Conservation (phyloP, 2,888 invertebrate genomes). For the Trissoscelio sp. region DNA sequence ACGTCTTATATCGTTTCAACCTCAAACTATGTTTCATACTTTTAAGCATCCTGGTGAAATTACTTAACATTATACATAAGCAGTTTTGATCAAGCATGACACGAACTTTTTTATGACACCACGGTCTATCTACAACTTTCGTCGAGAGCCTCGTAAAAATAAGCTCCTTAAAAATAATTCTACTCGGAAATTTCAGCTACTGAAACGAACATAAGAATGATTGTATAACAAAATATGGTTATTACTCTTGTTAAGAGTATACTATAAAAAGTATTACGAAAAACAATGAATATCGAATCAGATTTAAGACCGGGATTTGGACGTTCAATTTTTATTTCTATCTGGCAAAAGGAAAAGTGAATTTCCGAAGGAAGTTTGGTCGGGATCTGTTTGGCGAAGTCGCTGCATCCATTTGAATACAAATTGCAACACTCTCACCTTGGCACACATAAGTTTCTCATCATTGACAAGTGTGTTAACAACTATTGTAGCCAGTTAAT, state of each 20-base stretch:
- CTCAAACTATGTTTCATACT: slow-evolving; percentile 6
- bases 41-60: slow-evolving; percentile 22
- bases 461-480: slow-evolving; percentile 48
- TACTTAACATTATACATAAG: slow-evolving; percentile 44
- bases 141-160: slow-evolving; percentile 37
- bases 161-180: slow-evolving; percentile 57
- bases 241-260: slow-evolving; percentile 15
- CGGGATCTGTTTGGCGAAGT: slow-evolving; percentile 18
- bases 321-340: slow-evolving; percentile 7
- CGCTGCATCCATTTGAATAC: slow-evolving; percentile 27
- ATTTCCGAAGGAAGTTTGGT: not conserved
- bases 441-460: slow-evolving; percentile 31
- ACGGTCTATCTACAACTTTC: slow-evolving; percentile 27
- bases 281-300: slow-evolving; percentile 37
- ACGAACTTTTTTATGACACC: slow-evolving; percentile 45
- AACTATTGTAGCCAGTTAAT: slow-evolving; percentile 44
- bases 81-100: slow-evolving; percentile 35
- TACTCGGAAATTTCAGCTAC: slow-evolving; percentile 31
- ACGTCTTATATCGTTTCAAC: not conserved
- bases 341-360: slow-evolving; percentile 12
- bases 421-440: slow-evolving; percentile 33
- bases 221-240: slow-evolving; percentile 32
- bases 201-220: slow-evolving; percentile 34
- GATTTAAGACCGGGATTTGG: not conserved
- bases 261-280: slow-evolving; percentile 9